Evolutionary conservation across 2,888 invertebrate genomes (phyloP).

Genomic region (Oscheius sp.): DNA sequence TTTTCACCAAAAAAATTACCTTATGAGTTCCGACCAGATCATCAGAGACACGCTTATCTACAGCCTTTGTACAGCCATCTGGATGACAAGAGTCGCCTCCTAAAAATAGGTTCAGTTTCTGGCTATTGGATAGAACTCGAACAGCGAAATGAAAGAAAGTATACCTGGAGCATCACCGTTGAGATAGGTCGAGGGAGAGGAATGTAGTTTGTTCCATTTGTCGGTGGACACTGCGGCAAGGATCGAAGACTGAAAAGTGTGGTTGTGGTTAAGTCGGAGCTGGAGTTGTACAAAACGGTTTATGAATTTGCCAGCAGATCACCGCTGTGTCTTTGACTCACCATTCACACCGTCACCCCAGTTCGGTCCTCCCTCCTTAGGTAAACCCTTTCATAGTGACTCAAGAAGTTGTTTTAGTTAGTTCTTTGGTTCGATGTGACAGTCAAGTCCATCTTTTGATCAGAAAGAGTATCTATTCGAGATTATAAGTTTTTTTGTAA

Average conservation of each 20-base stretch:
- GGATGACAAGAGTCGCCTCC: slow-evolving; percentile 71
- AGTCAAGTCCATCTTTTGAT: too few species aligned
- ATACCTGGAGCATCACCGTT: slow-evolving; percentile 51
- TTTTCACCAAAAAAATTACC: slow-evolving; percentile 36
- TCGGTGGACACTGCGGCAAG: slow-evolving; percentile 63
- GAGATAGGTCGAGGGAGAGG: slow-evolving; percentile 39
- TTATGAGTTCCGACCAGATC: slow-evolving; percentile 59
- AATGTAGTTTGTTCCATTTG: slow-evolving; percentile 35
- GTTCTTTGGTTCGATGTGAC: too few species aligned
- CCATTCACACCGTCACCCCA: too few species aligned
- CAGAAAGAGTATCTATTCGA: too few species aligned
- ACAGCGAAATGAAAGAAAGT: too few species aligned
- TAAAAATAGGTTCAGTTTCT: neutral
- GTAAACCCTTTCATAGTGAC: too few species aligned
- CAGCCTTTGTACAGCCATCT: slow-evolving; percentile 53
- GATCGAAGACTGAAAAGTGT: slow-evolving; percentile 61
- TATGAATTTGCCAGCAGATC: too few species aligned
- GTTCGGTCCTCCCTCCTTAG: too few species aligned
- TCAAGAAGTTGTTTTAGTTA: too few species aligned
- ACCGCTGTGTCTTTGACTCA: too few species aligned
- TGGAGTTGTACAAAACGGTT: neutral
- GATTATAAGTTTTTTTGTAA: too few species aligned
- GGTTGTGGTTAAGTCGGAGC: neutral
- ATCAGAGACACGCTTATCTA: slow-evolving; percentile 30
- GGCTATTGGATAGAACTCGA: neutral